Evolutionary conservation across 2,113 vertebrate species (phyloP).

Genomic region (Hemibagrus wyckioides): DNA sequence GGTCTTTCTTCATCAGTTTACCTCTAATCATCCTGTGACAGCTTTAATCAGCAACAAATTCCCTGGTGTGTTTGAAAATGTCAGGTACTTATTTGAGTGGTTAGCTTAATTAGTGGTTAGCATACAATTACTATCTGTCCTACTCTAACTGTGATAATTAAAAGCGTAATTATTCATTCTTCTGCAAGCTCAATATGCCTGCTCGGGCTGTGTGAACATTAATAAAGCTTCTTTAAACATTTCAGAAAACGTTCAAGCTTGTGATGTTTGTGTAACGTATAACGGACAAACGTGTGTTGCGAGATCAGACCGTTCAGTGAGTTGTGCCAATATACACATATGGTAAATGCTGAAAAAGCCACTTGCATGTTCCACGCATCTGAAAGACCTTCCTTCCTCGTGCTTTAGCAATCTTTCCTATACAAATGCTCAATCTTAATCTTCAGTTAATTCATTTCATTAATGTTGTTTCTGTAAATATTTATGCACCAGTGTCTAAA

Average conservation of each 20-base stretch:
- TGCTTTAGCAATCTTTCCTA: not conserved
- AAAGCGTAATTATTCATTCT: constrained; percentile 19
- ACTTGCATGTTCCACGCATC: not conserved
- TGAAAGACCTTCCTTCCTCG: not conserved
- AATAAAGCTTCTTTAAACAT: not conserved
- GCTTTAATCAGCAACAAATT: constrained; percentile 13
- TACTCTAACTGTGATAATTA: constrained; percentile 23
- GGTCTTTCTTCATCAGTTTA: not conserved
- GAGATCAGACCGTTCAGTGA: not conserved
- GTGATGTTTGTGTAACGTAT: not conserved
- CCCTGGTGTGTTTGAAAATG: constrained; percentile 23
- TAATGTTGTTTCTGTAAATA: not conserved
- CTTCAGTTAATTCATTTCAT: not conserved
- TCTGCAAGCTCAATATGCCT: not conserved
- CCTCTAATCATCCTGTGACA: not conserved
- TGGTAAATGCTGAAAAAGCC: not conserved
- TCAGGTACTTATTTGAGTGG: constrained; percentile 27
- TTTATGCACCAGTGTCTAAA: not conserved
- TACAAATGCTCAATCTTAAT: not conserved
- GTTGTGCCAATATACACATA: not conserved
- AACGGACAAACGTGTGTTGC: not conserved
- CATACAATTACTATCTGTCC: constrained; percentile 24
- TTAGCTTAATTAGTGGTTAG: constrained; percentile 23
- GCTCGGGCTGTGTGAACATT: not conserved
- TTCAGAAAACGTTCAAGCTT: not conserved